Evolutionary conservation across 2,797 vertebrate genomes (phyloP).

Genomic region (Clarias pachynema): DNA sequence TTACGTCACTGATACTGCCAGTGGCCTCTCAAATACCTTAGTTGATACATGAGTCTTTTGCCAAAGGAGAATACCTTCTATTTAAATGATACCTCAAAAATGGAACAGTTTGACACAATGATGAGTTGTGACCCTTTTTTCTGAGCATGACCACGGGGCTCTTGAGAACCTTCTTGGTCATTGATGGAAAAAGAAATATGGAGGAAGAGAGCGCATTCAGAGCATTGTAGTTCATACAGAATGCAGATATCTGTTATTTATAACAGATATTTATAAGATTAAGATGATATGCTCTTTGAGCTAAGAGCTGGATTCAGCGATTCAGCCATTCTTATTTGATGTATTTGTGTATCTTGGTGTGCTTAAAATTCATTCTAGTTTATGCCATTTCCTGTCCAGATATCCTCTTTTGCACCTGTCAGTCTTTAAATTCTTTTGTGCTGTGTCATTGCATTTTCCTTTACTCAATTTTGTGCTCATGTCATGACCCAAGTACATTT

Average conservation of each 20-base stretch:
- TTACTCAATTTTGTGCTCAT: no score
- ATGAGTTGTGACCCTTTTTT: not conserved
- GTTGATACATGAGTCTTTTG: not conserved
- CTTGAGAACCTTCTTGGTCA: not conserved
- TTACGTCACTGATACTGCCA: not conserved
- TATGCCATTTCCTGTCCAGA: no score
- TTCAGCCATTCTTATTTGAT: no score
- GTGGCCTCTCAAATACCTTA: not conserved
- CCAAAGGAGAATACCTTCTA: not conserved
- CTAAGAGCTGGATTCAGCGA: no score
- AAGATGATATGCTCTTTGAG: not conserved
- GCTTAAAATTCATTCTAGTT: no score
- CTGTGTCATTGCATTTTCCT: no score
- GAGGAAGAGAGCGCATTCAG: not conserved
- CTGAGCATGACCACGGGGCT: not conserved
- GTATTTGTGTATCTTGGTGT: no score
- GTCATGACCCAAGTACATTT: no score
- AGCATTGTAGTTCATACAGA: not conserved
- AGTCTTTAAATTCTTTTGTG: no score
- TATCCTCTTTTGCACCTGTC: no score
- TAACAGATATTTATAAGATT: not conserved
- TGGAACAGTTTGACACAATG: not conserved
- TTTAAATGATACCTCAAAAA: not conserved
- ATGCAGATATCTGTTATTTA: not conserved
- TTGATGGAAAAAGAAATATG: not conserved